Conservation (phyloP, 2,888 invertebrate genomes). For the Ischnus inquisitorius region DNA sequence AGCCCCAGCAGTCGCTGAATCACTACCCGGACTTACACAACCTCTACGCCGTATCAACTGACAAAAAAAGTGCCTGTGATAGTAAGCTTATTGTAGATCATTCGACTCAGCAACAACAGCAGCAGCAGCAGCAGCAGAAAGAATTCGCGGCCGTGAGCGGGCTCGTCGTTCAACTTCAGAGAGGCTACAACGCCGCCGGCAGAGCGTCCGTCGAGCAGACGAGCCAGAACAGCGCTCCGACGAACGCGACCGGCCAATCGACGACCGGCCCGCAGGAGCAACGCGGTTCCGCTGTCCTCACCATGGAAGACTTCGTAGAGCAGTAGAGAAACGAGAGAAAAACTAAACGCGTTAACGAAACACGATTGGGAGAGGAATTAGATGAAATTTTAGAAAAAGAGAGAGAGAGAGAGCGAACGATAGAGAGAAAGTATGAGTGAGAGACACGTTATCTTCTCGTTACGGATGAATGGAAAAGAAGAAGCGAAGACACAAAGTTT, state of each 20-base stretch:
- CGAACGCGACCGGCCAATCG: constrained; percentile 73
- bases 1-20: constrained; percentile 77
- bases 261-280: constrained; percentile 69
- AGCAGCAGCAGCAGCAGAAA: constrained; percentile 73
- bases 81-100: constrained; percentile 86
- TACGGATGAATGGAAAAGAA: constrained; percentile 38
- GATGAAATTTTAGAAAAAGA: constrained; percentile 11
- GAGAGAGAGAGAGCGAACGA: constrained; percentile 45
- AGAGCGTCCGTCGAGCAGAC: constrained; percentile 65
- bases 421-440: constrained; percentile 35
- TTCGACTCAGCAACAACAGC: constrained; percentile 85
- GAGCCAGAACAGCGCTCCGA: constrained; percentile 68
- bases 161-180: constrained; percentile 83
- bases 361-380: constrained; percentile 15
- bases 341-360: constrained; percentile 15
- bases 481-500: constrained; percentile 14
- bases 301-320: constrained; percentile 84
- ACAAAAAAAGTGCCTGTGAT: constrained; percentile 87
- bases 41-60: constrained; percentile 85
- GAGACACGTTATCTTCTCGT: constrained; percentile 58
- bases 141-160: constrained; percentile 79
- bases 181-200: constrained; percentile 78
- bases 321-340: constrained; percentile 76
- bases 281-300: constrained; percentile 77
- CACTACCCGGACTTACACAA: constrained; percentile 84